These are phyloP conservation scores for Phengaris alcon DNA, from an alignment of 2,888 invertebrate species.

Conservation along the genomic window DNA sequence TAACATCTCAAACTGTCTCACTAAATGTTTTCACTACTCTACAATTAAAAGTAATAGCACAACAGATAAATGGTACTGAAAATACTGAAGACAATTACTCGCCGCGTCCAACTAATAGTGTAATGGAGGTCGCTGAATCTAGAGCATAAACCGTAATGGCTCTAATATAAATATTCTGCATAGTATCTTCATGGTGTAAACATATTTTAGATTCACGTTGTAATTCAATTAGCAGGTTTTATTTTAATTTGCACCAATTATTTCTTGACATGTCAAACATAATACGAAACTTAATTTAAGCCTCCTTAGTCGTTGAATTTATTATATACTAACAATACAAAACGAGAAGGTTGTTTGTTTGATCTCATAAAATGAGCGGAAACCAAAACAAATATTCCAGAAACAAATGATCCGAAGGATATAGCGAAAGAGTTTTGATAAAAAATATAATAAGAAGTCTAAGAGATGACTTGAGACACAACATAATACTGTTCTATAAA, in stretches of 20 bases:
- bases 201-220: background rate
- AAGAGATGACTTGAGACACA: no score
- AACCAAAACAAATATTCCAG: background rate
- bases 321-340: background rate
- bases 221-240: slow-evolving; percentile 13
- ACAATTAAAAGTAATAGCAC: slow-evolving; percentile 14
- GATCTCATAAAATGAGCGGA: background rate
- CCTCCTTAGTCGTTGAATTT: background rate
- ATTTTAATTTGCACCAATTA: slow-evolving; percentile 4
- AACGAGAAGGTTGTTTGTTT: background rate
- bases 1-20: background rate
- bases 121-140: slow-evolving; percentile 13
- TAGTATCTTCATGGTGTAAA: slow-evolving; percentile 10
- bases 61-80: background rate
- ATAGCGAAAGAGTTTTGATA: no score
- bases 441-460: no score
- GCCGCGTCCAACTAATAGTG: slow-evolving; percentile 13
- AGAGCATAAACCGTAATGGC: slow-evolving; percentile 18
- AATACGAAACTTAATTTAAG: background rate
- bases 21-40: background rate
- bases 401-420: no score
- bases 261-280: background rate
- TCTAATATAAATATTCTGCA: slow-evolving; percentile 20
- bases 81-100: slow-evolving; percentile 23
- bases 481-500: background rate